phyloP scores from a whole-genome alignment of 2,888 invertebrate species.

The Pristionchus arcanus region DNA sequence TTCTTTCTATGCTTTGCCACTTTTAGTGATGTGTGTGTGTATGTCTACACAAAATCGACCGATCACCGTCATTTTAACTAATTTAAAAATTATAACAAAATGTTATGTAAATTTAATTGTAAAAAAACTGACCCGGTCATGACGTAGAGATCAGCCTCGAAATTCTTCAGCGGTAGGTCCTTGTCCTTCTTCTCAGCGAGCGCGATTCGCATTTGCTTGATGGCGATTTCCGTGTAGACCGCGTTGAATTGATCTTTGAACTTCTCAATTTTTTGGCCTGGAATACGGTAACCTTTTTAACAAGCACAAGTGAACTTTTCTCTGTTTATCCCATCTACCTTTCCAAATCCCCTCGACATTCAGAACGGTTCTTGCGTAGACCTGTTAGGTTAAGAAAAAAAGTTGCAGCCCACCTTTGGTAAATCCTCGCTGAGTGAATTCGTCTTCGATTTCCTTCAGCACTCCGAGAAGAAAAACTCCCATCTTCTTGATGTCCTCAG shows the following conservation, averaged over 20 bases:
- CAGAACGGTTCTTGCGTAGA: too few species aligned
- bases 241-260: neutral
- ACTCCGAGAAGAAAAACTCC: neutral
- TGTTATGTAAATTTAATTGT: too few species aligned
- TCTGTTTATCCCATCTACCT: neutral
- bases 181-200: neutral
- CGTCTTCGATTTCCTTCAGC: neutral
- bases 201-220: neutral
- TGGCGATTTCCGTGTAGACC: neutral
- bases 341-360: neutral
- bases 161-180: neutral
- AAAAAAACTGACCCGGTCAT: neutral
- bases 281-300: neutral
- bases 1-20: too few species aligned
- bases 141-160: constrained; percentile 7
- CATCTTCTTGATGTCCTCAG: neutral
- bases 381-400: too few species aligned
- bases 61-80: too few species aligned
- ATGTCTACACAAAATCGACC: too few species aligned
- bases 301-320: too few species aligned
- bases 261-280: neutral
- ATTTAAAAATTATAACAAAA: too few species aligned
- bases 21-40: too few species aligned
- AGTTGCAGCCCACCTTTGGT: neutral
- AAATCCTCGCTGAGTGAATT: neutral